Percentiles rank a stretch among this genome's conserved stretches.
Evolutionary conservation across 2,113 vertebrate species (phyloP).

Genomic region (Lepus americanus): DNA sequence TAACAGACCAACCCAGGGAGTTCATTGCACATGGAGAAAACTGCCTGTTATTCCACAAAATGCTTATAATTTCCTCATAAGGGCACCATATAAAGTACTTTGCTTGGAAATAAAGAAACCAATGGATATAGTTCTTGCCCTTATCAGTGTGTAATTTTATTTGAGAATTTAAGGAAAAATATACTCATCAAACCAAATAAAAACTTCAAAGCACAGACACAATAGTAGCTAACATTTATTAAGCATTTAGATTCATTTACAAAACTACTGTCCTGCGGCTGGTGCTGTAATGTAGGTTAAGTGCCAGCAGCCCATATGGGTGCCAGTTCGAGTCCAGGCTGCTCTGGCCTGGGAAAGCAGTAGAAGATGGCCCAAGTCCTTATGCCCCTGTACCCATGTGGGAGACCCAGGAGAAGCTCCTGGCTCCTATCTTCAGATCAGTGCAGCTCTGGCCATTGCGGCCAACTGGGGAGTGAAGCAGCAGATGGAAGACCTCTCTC

Average conservation of each 20-base stretch:
- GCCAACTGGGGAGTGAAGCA: no score
- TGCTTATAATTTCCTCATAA: not conserved
- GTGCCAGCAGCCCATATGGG: no score
- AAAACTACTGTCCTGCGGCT: no score
- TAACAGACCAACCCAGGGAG: not conserved
- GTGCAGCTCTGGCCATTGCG: no score
- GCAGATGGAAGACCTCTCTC: no score
- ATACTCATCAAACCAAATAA: not conserved
- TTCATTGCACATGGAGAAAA: not conserved
- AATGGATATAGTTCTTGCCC: not conserved
- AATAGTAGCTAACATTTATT: not conserved
- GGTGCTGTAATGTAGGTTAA: no score
- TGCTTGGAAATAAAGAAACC: conserved; percentile 9
- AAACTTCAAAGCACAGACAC: not conserved
- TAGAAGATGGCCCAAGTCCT: no score
- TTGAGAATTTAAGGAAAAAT: not conserved
- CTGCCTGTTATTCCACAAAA: not conserved
- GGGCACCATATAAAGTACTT: not conserved
- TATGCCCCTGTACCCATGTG: no score
- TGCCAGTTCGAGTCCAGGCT: no score
- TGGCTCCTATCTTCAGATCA: no score
- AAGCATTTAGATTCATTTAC: not conserved
- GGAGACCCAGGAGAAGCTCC: no score
- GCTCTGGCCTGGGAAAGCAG: no score
- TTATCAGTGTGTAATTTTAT: not conserved